Conservation (phyloP, 2,113 vertebrate species). For the Poeciliopsis occidentalis region DNA sequence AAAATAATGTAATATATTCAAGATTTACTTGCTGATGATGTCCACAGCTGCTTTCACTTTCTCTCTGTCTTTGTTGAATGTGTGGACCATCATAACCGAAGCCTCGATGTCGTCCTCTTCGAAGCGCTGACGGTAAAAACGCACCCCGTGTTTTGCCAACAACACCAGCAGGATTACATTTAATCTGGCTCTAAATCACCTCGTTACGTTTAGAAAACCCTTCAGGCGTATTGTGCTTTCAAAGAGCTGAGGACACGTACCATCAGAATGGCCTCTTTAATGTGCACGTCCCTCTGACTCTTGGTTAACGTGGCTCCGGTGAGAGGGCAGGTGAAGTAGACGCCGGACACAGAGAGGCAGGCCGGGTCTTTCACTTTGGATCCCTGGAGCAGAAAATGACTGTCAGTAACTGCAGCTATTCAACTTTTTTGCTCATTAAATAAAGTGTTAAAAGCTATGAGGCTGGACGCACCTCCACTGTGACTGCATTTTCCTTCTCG, state of each 20-base stretch:
- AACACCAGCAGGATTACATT: accelerated
- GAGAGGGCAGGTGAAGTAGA: constrained; percentile 91
- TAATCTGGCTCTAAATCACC: background rate
- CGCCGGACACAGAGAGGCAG: constrained; percentile 80
- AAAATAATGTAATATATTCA: background rate
- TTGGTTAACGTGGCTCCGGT: constrained; percentile 84
- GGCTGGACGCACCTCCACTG: constrained; percentile 58
- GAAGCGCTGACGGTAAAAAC: constrained; percentile 79
- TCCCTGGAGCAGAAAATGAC: constrained; percentile 56
- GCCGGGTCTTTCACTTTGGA: constrained; percentile 64
- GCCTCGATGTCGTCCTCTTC: constrained; percentile 86
- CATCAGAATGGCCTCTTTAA: constrained; percentile 88
- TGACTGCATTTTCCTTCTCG: constrained; percentile 49
- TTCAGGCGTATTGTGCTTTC: background rate
- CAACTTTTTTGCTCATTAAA: background rate
- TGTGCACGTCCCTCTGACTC: constrained; percentile 82
- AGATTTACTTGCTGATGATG: constrained; percentile 90
- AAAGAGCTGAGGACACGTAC: constrained; percentile 66
- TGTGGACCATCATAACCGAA: constrained; percentile 95
- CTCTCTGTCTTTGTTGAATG: constrained; percentile 92
- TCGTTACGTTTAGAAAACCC: no score
- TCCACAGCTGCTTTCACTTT: constrained; percentile 89
- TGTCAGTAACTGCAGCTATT: background rate
- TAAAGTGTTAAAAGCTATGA: background rate
- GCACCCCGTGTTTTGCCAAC: constrained; percentile 10